Evolutionary conservation across 1,140 invertebrate genomes (phyloP).

Genomic region (Onthophagus taurus): DNA sequence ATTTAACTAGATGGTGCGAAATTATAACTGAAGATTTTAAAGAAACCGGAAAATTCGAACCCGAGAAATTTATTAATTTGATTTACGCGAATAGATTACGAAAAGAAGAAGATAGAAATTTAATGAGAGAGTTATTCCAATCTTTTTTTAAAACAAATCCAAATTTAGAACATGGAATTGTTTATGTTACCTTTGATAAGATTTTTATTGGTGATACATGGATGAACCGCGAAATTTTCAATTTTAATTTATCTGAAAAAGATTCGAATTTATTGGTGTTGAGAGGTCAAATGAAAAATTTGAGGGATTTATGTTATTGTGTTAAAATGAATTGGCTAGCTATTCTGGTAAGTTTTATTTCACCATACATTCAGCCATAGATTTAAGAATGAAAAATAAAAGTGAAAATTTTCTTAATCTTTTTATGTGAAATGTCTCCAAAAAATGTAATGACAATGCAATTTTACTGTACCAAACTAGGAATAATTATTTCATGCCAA

Average conservation of each 20-base stretch:
- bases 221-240: constrained; percentile 40
- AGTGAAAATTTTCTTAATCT: too few species aligned
- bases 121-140: constrained; percentile 52
- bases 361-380: too few species aligned
- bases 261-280: constrained; percentile 49
- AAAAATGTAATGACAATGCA: too few species aligned
- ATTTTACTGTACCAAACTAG: too few species aligned
- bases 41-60: constrained; percentile 15
- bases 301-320: constrained; percentile 73
- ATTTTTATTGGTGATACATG: constrained; percentile 51
- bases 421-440: too few species aligned
- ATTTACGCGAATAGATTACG: constrained; percentile 79
- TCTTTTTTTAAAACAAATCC: constrained; percentile 45
- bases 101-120: constrained; percentile 56
- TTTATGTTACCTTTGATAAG: constrained; percentile 43
- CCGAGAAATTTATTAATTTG: constrained; percentile 47
- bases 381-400: too few species aligned
- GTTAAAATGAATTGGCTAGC: constrained; percentile 87
- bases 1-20: constrained; percentile 89
- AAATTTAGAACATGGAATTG: constrained; percentile 40
- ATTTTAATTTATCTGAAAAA: constrained; percentile 36
- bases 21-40: constrained; percentile 22
- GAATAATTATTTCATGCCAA: too few species aligned
- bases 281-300: constrained; percentile 50
- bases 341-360: constrained; percentile 59